Base-by-base conservation (phyloP, 2,888 invertebrate species). In the Leucozona laternaria region DNA sequence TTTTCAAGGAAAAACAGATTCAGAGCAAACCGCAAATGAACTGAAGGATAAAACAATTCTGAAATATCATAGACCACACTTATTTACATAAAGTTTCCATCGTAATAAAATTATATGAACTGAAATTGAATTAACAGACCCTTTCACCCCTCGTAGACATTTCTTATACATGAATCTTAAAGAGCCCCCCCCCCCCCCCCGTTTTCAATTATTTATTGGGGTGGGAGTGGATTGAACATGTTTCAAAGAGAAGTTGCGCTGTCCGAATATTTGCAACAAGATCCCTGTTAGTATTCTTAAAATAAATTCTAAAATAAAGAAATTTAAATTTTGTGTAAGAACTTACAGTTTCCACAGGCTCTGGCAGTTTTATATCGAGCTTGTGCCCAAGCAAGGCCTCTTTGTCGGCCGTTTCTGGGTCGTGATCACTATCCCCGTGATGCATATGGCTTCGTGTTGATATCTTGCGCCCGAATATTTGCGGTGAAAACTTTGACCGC, bases 311-410 rank as follows among this genome's bases (percentile, higher is more conserved):
- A n/a, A 43, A 43, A n/a, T n/a, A 6, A 43, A 43, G 40, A 8
- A 28, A 40, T 2, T 2, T 4, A 13, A 45, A 48, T 22, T 22
- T 13, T 13, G 2, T 13, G 2, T 34, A 34, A 40, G 37, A 82
- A 89, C 90, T 43, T 89, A 90, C 90, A 71, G 90, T 90, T 89
- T 90, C 90, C 6, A 90, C 90, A 43, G 90, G 90, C 75, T 90
- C 90, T 43, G 90, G 90, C 72, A 90, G 83, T 87, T 89, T 88
- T 25, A 88, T 80, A 55, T 89, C 89, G 25, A 87, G 88, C 80
- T 88, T 89, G 73, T 89, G 88, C 2, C 89, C 89, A 6, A 90
- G 77, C n/a, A 90, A 71, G 11, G 89, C 89, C 70, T 90, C 90
- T 70, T 88, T 89, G 64, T 89, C 89, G 20, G 88, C 88, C 57